Evolutionary conservation across 2,888 invertebrate genomes (phyloP).

Genomic region (Dryobota labecula): DNA sequence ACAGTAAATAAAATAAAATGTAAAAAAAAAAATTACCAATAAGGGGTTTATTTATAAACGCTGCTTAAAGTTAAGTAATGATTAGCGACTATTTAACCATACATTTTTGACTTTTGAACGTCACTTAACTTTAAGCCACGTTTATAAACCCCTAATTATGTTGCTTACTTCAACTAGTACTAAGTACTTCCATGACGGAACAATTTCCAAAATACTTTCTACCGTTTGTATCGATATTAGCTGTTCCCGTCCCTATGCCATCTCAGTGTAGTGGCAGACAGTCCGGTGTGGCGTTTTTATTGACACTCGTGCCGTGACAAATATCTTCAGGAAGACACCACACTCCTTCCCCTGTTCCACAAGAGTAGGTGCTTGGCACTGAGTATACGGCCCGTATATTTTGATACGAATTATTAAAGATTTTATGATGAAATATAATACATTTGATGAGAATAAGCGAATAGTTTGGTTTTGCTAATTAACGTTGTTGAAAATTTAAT

Average conservation of each 20-base stretch:
- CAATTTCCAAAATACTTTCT: no score
- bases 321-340: conserved; percentile 82
- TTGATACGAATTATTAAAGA: conserved; percentile 50
- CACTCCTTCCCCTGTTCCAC: conserved; percentile 67
- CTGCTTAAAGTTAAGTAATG: no score
- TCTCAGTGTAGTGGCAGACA: conserved; percentile 83
- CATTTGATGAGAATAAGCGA: conserved; percentile 1
- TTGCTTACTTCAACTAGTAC: no score
- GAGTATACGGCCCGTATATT: conserved; percentile 62
- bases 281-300: conserved; percentile 91
- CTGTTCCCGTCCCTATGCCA: conserved; percentile 72
- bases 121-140: no score
- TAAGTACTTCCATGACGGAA: no score
- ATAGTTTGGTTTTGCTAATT: background rate
- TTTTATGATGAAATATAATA: conserved; percentile 53
- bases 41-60: no score
- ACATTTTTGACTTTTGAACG: no score
- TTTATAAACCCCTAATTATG: no score
- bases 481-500: background rate
- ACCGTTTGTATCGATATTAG: conserved; percentile 35
- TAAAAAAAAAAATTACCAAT: no score
- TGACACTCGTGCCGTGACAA: conserved; percentile 90
- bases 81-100: no score
- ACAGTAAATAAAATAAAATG: no score
- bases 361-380: conserved; percentile 58